Percentiles rank a stretch among this genome's conserved stretches.
Conservation (phyloP, 2,888 invertebrate genomes). For the Patella pellucida region DNA sequence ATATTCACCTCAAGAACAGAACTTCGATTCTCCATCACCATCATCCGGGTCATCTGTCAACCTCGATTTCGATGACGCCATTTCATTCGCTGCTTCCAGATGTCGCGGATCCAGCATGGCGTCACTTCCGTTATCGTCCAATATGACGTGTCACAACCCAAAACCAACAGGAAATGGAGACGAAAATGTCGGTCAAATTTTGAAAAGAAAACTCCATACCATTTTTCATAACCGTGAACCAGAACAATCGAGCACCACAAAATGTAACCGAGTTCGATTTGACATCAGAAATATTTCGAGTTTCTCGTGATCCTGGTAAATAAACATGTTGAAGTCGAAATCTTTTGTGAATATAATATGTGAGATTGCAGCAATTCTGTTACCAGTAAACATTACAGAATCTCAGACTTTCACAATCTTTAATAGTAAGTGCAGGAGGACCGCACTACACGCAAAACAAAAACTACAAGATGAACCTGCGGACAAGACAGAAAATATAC, state of each 20-base stretch:
- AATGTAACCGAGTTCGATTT: constrained; percentile 22
- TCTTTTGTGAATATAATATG: constrained; percentile 10
- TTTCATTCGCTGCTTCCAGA: constrained; percentile 23
- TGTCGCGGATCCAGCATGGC: constrained; percentile 18
- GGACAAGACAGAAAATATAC: no score
- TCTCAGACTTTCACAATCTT: no score
- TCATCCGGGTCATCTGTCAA: constrained; percentile 16
- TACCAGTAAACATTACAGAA: no score
- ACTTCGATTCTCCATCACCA: background rate
- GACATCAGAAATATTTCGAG: constrained; percentile 27
- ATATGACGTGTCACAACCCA: constrained; percentile 20
- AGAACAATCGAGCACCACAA: constrained; percentile 15
- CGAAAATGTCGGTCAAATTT: constrained; percentile 14
- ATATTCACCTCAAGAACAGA: background rate
- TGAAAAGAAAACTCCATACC: constrained; percentile 21
- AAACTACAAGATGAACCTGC: no score
- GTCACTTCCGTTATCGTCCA: constrained; percentile 25
- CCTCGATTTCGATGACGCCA: constrained; percentile 26
- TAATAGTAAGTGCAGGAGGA: no score
- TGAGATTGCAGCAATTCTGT: background rate
- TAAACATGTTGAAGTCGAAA: constrained; percentile 8
- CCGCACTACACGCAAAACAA: no score
- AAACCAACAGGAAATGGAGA: background rate
- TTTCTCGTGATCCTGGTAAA: constrained; percentile 14
- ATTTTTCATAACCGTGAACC: constrained; percentile 12